Evolutionary conservation across 2,797 vertebrate genomes (phyloP).

Genomic region (Borostomias antarcticus): DNA sequence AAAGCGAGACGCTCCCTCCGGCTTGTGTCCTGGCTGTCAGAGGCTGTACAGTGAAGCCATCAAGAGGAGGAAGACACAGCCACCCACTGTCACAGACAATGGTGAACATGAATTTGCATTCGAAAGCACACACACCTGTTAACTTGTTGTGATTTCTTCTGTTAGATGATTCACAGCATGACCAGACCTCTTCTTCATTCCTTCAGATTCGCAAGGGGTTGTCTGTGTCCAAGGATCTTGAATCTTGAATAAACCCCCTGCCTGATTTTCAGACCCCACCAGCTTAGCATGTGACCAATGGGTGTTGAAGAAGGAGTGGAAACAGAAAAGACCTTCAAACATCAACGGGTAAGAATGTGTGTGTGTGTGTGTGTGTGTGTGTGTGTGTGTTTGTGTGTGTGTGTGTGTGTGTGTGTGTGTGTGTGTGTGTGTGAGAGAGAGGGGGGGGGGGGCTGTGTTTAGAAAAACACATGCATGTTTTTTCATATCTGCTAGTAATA

Average conservation of each 20-base stretch:
- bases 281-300: slow-evolving; percentile 73
- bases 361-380: no score
- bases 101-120: slow-evolving; percentile 34
- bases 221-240: no score
- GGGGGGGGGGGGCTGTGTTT: no score
- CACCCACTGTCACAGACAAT: slow-evolving; percentile 47
- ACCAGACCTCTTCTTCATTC: not conserved
- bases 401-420: no score
- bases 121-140: not conserved
- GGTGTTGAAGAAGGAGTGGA: slow-evolving; percentile 65
- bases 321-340: slow-evolving; percentile 15
- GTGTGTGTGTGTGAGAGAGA: no score
- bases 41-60: slow-evolving; percentile 47
- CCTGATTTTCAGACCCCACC: slow-evolving; percentile 60
- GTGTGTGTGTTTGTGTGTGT: no score
- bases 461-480: no score
- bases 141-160: no score
- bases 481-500: no score
- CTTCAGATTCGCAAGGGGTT: no score
- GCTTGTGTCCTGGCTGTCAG: slow-evolving; percentile 52
- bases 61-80: slow-evolving; percentile 32
- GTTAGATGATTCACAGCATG: not conserved
- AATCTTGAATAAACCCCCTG: not conserved
- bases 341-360: slow-evolving; percentile 40
- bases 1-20: not conserved